Percentiles rank a stretch among this genome's conserved stretches.
These are phyloP conservation scores for Ptychoptera albimana DNA, from an alignment of 2,888 invertebrate species.

Conservation along the genomic window DNA sequence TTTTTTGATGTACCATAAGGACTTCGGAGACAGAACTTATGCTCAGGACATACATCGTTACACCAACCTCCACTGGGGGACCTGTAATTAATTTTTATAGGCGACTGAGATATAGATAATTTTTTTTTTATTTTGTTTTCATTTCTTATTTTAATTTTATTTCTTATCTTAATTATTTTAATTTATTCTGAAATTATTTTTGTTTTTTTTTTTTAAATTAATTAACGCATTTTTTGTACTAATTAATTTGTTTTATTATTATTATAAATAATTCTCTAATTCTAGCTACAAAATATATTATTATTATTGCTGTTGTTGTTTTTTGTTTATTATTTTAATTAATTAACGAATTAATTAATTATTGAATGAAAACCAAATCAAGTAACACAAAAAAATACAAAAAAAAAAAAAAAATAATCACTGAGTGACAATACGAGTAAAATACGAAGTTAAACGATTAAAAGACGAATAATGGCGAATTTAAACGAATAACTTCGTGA, in stretches of 20 bases:
- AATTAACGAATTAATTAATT: not conserved
- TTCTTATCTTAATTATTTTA: not conserved
- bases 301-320: not conserved
- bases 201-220: not conserved
- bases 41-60: conserved; percentile 96
- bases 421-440: too few relatives aligned
- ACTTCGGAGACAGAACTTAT: conserved; percentile 98
- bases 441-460: too few relatives aligned
- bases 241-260: conserved; percentile 1
- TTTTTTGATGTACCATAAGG: conserved; percentile 68
- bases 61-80: conserved; percentile 93
- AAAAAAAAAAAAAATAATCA: too few relatives aligned
- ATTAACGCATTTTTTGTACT: not conserved
- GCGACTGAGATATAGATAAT: conserved; percentile 3
- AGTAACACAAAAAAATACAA: conserved; percentile 14
- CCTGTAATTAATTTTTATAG: conserved; percentile 49
- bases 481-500: too few relatives aligned
- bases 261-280: not conserved
- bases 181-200: not conserved
- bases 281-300: not conserved
- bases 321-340: not conserved
- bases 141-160: conserved; percentile 4
- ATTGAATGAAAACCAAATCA: conserved; percentile 33
- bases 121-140: conserved; percentile 2
- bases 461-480: too few relatives aligned